Evolutionary conservation across 2,113 vertebrate species (phyloP).

Genomic region (Sapayoa aenigma): DNA sequence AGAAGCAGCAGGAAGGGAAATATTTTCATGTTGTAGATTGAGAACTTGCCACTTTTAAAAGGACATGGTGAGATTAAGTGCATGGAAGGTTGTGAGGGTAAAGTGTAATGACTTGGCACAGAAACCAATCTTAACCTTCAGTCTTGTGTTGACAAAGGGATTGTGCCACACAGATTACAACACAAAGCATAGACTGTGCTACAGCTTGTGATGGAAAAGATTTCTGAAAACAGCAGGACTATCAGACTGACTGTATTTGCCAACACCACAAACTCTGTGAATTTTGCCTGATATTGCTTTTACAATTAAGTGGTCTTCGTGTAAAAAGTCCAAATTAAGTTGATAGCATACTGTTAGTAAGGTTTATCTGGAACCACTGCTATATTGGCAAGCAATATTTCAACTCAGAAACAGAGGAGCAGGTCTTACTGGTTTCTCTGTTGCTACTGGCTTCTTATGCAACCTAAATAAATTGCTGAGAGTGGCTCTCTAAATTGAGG

Average conservation of each 20-base stretch:
- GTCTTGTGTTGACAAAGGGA: not conserved
- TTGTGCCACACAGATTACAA: not conserved
- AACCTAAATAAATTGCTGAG: not conserved
- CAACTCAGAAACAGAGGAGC: not conserved
- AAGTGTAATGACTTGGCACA: not conserved
- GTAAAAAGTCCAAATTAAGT: not conserved
- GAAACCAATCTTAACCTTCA: not conserved
- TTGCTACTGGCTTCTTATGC: not conserved
- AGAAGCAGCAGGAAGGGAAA: not conserved
- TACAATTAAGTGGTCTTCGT: not conserved
- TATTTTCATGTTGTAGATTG: not conserved
- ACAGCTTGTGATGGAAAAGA: not conserved
- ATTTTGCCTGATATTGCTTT: not conserved
- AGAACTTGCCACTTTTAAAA: not conserved
- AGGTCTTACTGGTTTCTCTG: not conserved
- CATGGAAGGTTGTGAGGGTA: fast-evolving
- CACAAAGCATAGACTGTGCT: not conserved
- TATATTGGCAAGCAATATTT: not conserved
- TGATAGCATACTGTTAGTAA: not conserved
- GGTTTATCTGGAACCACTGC: not conserved
- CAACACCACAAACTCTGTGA: not conserved
- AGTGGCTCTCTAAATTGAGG: not conserved
- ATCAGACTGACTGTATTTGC: not conserved
- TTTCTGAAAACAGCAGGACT: not conserved
- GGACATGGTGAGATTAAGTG: not conserved